Conservation (phyloP, 2,797 vertebrate species). For the Protonibea diacanthus region DNA sequence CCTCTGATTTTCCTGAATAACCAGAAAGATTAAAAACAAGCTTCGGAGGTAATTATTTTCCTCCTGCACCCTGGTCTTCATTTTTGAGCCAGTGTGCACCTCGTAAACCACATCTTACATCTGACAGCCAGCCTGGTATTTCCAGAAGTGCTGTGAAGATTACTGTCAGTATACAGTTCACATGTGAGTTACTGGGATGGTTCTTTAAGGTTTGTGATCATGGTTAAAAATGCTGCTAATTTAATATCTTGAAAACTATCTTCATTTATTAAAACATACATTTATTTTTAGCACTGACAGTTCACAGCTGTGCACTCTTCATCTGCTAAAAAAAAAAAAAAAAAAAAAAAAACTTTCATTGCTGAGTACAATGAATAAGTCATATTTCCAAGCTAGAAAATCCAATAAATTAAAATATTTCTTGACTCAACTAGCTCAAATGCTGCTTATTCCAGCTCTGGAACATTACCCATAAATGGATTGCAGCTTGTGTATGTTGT, state of each 20-base stretch:
- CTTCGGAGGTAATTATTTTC: background rate
- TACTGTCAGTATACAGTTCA: background rate
- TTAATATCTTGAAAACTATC: background rate
- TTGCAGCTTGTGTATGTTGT: background rate
- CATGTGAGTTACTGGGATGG: background rate
- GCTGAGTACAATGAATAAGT: too few relatives aligned
- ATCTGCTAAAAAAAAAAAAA: background rate
- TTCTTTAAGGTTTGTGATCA: background rate
- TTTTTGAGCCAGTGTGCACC: slow-evolving; percentile 5
- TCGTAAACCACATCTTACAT: slow-evolving; percentile 17
- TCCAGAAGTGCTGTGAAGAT: slow-evolving; percentile 35
- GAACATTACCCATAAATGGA: background rate
- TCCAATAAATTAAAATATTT: background rate
- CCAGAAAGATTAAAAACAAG: background rate
- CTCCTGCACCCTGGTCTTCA: background rate
- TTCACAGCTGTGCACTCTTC: background rate
- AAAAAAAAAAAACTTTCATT: too few relatives aligned
- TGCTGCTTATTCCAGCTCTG: too few relatives aligned
- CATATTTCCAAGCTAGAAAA: background rate
- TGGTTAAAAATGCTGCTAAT: background rate
- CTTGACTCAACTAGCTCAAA: too few relatives aligned
- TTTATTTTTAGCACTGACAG: background rate
- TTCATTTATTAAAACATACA: background rate
- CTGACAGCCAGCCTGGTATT: slow-evolving; percentile 20
- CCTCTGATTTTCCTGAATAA: background rate